These are phyloP conservation scores for Vicugna pacos DNA, from an alignment of 2,113 vertebrate genomes.

Conservation along the genomic window DNA sequence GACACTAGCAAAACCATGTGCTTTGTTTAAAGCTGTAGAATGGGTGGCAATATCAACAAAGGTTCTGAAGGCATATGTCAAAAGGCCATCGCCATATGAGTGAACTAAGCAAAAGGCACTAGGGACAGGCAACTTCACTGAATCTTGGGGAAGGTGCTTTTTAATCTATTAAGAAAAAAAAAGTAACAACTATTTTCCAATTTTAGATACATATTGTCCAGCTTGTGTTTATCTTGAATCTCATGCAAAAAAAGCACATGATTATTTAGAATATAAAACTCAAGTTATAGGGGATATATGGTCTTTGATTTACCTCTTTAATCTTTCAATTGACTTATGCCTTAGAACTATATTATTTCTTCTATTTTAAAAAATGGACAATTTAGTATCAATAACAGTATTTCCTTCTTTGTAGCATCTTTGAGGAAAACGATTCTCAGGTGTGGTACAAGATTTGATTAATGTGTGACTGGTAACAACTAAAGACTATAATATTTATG, in stretches of 20 bases:
- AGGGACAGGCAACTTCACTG: not conserved
- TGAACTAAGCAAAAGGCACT: not conserved
- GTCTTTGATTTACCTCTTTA: not conserved
- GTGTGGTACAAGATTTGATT: not conserved
- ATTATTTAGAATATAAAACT: conserved; percentile 30
- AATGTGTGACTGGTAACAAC: conserved; percentile 14
- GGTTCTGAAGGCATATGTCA: conserved; percentile 13
- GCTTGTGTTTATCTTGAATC: not conserved
- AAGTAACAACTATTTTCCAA: not conserved
- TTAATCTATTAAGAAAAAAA: not conserved
- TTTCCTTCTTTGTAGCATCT: not conserved
- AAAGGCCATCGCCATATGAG: not conserved
- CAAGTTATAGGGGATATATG: not conserved
- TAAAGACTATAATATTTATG: not conserved
- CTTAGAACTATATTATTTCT: not conserved
- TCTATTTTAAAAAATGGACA: not conserved
- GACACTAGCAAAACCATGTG: conserved; percentile 16
- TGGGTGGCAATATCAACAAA: not conserved
- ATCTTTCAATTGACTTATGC: not conserved
- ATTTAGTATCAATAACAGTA: not conserved
- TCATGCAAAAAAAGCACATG: not conserved
- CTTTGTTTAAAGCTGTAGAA: conserved; percentile 60
- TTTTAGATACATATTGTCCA: not conserved
- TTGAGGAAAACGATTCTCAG: not conserved
- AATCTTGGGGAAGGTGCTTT: not conserved